These are phyloP conservation scores for Echinops telfairi DNA, from an alignment of 2,113 vertebrate genomes.

Conservation along the genomic window DNA sequence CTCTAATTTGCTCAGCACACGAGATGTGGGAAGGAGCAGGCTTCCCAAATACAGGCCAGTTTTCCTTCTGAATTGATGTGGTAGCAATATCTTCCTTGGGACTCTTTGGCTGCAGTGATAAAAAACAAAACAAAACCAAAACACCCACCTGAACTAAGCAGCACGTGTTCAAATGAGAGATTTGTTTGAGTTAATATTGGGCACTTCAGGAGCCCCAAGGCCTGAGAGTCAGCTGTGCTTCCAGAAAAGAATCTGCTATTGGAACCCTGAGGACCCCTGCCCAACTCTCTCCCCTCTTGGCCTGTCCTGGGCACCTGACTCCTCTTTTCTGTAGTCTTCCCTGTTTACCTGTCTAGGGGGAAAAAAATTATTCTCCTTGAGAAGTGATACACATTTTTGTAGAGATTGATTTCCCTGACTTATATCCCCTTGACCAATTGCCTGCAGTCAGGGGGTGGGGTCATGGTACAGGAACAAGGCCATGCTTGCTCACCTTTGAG, in stretches of 20 bases:
- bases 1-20: slow-evolving; percentile 12
- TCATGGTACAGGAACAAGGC: neutral
- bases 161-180: neutral
- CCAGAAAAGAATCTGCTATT: neutral
- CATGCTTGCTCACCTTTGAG: neutral
- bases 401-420: neutral
- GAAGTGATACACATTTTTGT: slow-evolving; percentile 12
- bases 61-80: slow-evolving; percentile 1
- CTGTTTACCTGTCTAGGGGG: neutral
- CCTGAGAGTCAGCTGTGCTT: neutral
- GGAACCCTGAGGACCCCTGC: neutral
- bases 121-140: neutral
- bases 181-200: neutral
- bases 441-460: neutral
- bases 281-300: neutral
- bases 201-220: neutral
- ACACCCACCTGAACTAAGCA: neutral
- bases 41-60: neutral
- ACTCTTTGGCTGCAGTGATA: neutral
- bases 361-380: neutral
- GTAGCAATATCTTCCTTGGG: neutral
- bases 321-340: neutral
- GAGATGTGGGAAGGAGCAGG: neutral
- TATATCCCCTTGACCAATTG: neutral
- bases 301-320: neutral